A percentile compares a stretch with the other conserved stretches of the same genome.
Conservation (phyloP, 1,140 invertebrate genomes). For the Bombus polaris region DNA sequence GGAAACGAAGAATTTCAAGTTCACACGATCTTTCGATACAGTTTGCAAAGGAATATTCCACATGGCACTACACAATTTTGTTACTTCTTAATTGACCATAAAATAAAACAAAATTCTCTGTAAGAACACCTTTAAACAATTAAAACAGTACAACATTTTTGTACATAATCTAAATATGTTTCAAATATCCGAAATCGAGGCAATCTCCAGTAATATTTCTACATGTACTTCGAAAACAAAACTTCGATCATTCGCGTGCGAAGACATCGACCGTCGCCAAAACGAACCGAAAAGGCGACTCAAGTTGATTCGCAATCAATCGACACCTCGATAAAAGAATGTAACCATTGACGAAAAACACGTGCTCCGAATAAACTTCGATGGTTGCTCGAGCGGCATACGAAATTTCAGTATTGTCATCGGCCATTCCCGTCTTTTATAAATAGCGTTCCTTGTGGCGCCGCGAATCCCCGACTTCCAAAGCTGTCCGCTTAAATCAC, state of each 20-base stretch:
- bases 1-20: no score
- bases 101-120: no score
- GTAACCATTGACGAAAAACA: constrained; percentile 12
- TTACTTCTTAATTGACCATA: no score
- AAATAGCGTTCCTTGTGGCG: constrained; percentile 19
- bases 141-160: no score
- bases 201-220: no score
- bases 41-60: no score
- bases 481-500: constrained; percentile 39
- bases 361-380: constrained; percentile 30
- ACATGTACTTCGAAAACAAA: no score
- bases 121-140: no score
- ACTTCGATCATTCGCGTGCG: background rate
- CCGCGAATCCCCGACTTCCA: constrained; percentile 27
- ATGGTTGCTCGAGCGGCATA: constrained; percentile 20
- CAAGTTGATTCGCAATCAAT: constrained; percentile 1
- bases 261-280: background rate
- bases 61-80: no score
- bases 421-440: constrained; percentile 35
- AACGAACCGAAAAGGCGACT: background rate
- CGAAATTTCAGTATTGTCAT: constrained; percentile 57
- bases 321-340: constrained; percentile 21
- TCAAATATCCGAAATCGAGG: no score
- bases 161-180: no score
- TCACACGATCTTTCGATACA: no score